phyloP scores from a whole-genome alignment of 2,888 invertebrate species.

The Ormyrus thymus region DNA sequence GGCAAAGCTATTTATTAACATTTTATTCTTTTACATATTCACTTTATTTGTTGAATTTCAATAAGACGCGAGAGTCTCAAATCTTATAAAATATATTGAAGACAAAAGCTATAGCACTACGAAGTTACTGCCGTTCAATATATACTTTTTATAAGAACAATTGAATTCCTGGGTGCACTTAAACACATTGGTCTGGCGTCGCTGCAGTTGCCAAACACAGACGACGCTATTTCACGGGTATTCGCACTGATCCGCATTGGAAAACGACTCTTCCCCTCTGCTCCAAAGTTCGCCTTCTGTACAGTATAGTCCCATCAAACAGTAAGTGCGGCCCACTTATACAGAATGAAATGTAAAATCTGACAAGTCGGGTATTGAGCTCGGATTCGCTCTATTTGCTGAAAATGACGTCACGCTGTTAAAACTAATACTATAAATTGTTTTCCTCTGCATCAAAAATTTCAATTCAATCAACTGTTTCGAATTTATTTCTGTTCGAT shows the following conservation, averaged over 20 bases:
- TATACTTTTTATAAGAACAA: slow-evolving; percentile 5
- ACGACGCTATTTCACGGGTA: slow-evolving; percentile 35
- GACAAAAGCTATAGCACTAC: no score
- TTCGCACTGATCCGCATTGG: slow-evolving; percentile 27
- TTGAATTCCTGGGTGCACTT: slow-evolving; percentile 13
- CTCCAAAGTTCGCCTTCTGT: not conserved
- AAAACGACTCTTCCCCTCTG: not conserved
- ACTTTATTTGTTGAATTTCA: no score
- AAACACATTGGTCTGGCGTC: not conserved
- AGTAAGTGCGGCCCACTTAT: slow-evolving; percentile 17
- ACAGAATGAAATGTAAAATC: slow-evolving; percentile 18
- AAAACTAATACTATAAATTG: no score
- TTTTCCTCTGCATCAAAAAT: no score
- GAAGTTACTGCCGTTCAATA: not conserved
- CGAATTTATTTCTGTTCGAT: no score
- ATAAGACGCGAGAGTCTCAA: no score
- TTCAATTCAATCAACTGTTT: no score
- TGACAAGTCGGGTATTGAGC: not conserved
- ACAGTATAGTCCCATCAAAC: slow-evolving; percentile 11
- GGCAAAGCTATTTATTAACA: no score
- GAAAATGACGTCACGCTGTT: no score
- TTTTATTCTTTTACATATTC: no score
- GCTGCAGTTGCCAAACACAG: slow-evolving; percentile 30
- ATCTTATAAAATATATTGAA: no score
- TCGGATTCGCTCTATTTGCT: no score